phyloP scores from a whole-genome alignment of 2,113 vertebrate species.

The rabbit (Oryctolagus cuniculus) region mOryCun1.1 NC_091434.1:24137001-24137500 shows the following conservation, averaged over 20 bases:
- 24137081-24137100: slow-evolving; percentile 88
- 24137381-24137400: slow-evolving; percentile 2
- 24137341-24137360: slow-evolving; percentile 35
- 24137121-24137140: slow-evolving; percentile 87
- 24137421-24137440: neutral
- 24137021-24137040: slow-evolving; percentile 87
- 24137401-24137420: neutral
- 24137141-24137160: slow-evolving; percentile 83
- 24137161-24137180: slow-evolving; percentile 83
- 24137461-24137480: slow-evolving; percentile 44
- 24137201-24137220: slow-evolving; percentile 76
- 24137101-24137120: slow-evolving; percentile 86
- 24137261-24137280: slow-evolving; percentile 79
- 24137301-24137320: slow-evolving; percentile 76
- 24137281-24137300: slow-evolving; percentile 69
- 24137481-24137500: neutral
- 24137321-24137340: slow-evolving; percentile 57
- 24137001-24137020: slow-evolving; percentile 87
- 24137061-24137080: slow-evolving; percentile 86
- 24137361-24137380: slow-evolving; percentile 47
- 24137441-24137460: neutral
- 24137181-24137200: slow-evolving; percentile 82
- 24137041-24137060: slow-evolving; percentile 85
- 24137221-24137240: slow-evolving; percentile 78
- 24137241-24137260: slow-evolving; percentile 80